Evolutionary conservation across 2,113 vertebrate species (phyloP).

Genomic region (Phasianus colchicus): DNA sequence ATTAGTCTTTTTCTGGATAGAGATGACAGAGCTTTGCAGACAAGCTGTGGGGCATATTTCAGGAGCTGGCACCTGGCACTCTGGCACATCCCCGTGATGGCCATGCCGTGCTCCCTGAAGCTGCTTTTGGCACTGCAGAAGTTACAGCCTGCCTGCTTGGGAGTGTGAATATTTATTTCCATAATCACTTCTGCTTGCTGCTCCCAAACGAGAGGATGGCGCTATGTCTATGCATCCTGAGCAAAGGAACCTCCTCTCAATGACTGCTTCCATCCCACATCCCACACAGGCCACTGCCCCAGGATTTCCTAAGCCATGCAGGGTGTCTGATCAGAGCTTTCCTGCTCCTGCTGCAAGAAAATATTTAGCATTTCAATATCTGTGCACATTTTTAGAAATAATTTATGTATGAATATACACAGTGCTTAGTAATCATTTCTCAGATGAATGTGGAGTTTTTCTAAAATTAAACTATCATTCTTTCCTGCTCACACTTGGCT

Average conservation of each 20-base stretch:
- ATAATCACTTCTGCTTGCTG: neutral
- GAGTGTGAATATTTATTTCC: neutral
- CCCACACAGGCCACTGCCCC: neutral
- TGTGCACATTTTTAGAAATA: constrained; percentile 62
- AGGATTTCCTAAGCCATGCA: neutral
- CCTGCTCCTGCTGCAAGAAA: neutral
- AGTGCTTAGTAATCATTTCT: constrained; percentile 76
- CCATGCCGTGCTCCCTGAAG: neutral
- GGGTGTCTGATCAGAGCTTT: neutral
- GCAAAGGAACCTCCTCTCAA: neutral
- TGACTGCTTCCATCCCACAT: fast-evolving
- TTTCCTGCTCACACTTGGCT: constrained; percentile 67
- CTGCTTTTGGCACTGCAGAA: neutral
- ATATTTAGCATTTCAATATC: constrained; percentile 65
- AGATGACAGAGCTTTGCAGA: constrained; percentile 50
- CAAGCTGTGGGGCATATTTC: constrained; percentile 53
- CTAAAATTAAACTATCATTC: constrained; percentile 75
- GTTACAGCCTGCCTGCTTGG: neutral
- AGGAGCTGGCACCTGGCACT: constrained; percentile 53
- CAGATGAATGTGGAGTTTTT: constrained; percentile 64
- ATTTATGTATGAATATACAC: constrained; percentile 67
- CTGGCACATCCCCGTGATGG: neutral
- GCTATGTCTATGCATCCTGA: neutral
- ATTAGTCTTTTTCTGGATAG: constrained; percentile 64
- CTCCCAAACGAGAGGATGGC: neutral